phyloP scores from a whole-genome alignment of 37 sponge, comb jelly and placozoan species.

The Chondrosia reniformis region DNA sequence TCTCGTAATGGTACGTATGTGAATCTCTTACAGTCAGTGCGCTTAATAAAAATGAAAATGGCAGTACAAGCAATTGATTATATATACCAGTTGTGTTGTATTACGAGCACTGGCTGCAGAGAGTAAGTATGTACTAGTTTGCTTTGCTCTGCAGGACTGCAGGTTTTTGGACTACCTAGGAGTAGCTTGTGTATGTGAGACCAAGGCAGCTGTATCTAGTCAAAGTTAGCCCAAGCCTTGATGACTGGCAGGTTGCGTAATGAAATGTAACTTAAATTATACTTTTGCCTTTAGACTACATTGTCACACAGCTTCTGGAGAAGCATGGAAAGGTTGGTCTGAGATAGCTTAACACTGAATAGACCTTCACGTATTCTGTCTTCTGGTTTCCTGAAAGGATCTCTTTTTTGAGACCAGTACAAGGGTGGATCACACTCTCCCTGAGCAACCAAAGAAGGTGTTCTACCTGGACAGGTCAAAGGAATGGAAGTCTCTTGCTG shows the following conservation, averaged over 20 bases:
- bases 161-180: constrained; percentile 17
- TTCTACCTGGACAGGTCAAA: background rate
- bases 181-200: constrained; percentile 23
- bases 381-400: background rate
- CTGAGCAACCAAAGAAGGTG: background rate
- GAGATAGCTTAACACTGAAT: background rate
- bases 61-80: background rate
- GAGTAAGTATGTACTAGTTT: too few relatives aligned
- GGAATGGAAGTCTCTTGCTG: background rate
- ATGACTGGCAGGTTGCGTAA: too few relatives aligned
- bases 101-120: too few relatives aligned
- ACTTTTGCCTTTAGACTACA: background rate
- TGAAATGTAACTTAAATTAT: background rate
- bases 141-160: constrained; percentile 12
- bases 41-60: background rate
- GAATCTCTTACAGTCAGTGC: too few relatives aligned
- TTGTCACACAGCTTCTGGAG: background rate
- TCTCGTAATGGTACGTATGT: background rate
- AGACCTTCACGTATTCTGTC: background rate
- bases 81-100: background rate
- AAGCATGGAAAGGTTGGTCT: constrained; percentile 12
- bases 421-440: background rate
- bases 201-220: constrained; percentile 10
- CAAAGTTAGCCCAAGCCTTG: background rate
- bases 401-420: background rate